Percentiles rank a stretch among this genome's conserved stretches.
Evolutionary conservation across 2,113 vertebrate species (phyloP).

Genomic region (Actenoides lindsayi): DNA sequence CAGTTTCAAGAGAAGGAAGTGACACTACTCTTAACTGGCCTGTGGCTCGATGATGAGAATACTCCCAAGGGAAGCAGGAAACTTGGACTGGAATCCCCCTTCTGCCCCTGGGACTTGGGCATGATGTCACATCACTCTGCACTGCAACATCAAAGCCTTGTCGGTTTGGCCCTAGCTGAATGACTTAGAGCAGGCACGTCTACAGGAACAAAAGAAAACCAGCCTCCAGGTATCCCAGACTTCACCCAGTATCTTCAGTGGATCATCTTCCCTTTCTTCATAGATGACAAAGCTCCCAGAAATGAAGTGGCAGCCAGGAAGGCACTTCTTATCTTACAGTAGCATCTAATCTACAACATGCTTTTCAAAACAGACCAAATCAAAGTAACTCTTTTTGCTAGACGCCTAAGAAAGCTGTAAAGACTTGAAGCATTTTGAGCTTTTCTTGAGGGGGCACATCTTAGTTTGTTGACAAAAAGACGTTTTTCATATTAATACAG

Average conservation of each 20-base stretch:
- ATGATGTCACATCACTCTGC: not conserved
- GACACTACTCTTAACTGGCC: slow-evolving; percentile 4
- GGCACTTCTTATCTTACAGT: not conserved
- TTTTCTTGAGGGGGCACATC: fast-evolving
- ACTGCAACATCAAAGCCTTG: not conserved
- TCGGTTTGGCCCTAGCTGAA: not conserved
- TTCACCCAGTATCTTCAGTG: not conserved
- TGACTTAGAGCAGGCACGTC: not conserved
- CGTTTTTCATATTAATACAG: not conserved
- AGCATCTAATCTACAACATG: not conserved
- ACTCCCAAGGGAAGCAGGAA: slow-evolving; percentile 33
- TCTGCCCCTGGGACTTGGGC: not conserved
- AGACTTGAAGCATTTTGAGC: not conserved
- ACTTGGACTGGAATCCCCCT: slow-evolving; percentile 51
- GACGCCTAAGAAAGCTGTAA: not conserved
- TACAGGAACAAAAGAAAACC: not conserved
- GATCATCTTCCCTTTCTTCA: not conserved
- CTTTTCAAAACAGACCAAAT: not conserved
- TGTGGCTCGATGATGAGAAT: slow-evolving; percentile 31
- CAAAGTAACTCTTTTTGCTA: not conserved
- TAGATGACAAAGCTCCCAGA: not conserved
- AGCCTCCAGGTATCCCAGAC: not conserved
- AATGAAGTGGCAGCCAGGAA: not conserved
- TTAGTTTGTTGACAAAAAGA: not conserved
- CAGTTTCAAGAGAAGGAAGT: slow-evolving; percentile 55